These are phyloP conservation scores for Lepilemur septentrionalis DNA, from an alignment of 2,797 vertebrate species.

Conservation along the genomic window DNA sequence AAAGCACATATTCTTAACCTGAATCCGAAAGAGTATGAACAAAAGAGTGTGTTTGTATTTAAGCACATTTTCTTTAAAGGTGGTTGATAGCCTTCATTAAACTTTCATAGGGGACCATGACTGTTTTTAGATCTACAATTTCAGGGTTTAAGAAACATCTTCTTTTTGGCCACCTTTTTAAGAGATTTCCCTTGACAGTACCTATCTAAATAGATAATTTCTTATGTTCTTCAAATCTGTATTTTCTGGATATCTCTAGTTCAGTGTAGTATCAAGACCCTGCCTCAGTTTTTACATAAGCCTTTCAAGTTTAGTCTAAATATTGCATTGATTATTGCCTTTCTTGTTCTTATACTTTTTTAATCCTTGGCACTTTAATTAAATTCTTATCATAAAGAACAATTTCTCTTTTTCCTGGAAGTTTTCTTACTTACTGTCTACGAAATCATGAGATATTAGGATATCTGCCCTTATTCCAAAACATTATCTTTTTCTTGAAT, in stretches of 20 bases:
- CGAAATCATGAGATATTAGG: neutral
- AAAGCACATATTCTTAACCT: neutral
- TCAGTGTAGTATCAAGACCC: neutral
- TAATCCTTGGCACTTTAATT: neutral
- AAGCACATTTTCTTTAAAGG: neutral
- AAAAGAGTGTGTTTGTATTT: neutral
- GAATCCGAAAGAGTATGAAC: neutral
- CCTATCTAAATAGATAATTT: neutral
- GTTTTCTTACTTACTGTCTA: neutral
- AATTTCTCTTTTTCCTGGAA: neutral
- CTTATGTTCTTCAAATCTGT: neutral
- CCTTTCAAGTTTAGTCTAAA: neutral
- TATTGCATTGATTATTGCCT: neutral
- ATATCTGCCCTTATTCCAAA: neutral
- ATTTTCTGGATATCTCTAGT: neutral
- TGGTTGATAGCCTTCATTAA: neutral
- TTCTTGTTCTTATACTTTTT: neutral
- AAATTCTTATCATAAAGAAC: neutral
- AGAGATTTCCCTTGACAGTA: neutral
- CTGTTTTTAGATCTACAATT: neutral
- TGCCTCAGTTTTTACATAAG: neutral
- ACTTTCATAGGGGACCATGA: neutral
- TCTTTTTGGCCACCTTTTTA: neutral
- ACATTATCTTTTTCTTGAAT: slow-evolving; percentile 23
- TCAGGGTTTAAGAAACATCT: slow-evolving; percentile 3